phyloP scores from a whole-genome alignment of 2,113 vertebrate genomes.

The Synodontis membranacea region DNA sequence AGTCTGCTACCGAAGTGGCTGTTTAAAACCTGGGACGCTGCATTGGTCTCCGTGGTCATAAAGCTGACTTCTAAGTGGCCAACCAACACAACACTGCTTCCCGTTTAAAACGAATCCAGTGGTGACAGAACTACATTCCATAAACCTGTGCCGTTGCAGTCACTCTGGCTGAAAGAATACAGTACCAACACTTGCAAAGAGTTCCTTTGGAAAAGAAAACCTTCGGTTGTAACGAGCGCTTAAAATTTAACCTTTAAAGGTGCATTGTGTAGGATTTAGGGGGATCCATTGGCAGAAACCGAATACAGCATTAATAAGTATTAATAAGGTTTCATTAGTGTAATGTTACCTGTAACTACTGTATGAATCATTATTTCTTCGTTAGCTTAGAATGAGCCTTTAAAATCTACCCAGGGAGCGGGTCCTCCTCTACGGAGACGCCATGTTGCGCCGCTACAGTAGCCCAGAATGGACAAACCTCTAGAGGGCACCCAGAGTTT shows the following conservation, averaged over 20 bases:
- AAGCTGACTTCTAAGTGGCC: slow-evolving; percentile 49
- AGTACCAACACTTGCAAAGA: slow-evolving; percentile 35
- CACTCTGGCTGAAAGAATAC: slow-evolving; percentile 5
- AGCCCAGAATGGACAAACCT: too few species aligned
- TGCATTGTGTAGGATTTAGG: too few species aligned
- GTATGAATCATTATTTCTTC: too few species aligned
- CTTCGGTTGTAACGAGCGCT: background rate
- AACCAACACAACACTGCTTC: slow-evolving; percentile 47
- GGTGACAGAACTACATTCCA: slow-evolving; percentile 44
- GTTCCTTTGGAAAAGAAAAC: background rate
- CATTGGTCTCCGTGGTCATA: slow-evolving; percentile 52
- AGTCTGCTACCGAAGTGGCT: background rate
- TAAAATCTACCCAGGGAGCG: too few species aligned
- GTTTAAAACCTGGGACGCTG: slow-evolving; percentile 32
- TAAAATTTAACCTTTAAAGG: background rate
- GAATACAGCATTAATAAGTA: too few species aligned
- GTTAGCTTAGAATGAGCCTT: too few species aligned
- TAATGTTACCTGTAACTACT: too few species aligned
- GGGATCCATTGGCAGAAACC: too few species aligned
- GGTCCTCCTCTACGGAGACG: too few species aligned
- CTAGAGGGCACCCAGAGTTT: too few species aligned
- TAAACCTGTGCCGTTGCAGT: slow-evolving; percentile 53
- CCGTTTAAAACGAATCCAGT: slow-evolving; percentile 52
- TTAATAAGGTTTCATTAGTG: too few species aligned
- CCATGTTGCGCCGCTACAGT: too few species aligned